Evolutionary conservation across 2,113 vertebrate species (phyloP), one percentile per base, ranked within the genome.

Genomic region (Rhinogobius similis): DNA sequence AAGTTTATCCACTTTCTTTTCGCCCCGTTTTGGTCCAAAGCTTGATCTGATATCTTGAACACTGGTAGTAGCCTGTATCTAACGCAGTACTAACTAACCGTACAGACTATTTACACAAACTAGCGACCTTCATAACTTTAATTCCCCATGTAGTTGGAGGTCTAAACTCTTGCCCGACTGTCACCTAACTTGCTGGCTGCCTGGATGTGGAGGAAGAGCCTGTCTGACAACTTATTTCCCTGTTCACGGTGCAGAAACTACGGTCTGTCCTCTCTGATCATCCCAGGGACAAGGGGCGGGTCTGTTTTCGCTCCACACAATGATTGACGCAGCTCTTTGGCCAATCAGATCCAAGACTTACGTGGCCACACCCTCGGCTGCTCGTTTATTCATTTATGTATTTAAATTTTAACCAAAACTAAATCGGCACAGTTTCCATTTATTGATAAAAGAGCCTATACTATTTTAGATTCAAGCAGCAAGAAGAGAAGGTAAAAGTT

Each of bases 221-320:
- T 50, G 79, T 84, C 90, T 78, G 76, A 82, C 82, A 87, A 86
- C 88, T 90, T 91, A 88, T 89, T 89, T 90, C 87, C 87, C 86
- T 88, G 88, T 89, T 90, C 87, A 76, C 55, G 65, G 72, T 80
- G 52, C 1, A 72, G 64, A 62, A 77, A 62, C 84, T 69, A 70
- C 68, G 70, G 75, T 85, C 78, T 78, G 76, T 85, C 77, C 81
- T 86, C 80, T 78, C 75, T 62, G 52, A 55, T 77, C 81, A 53
- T 77, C 75, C 63, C 71, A 64, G 76, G 81, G 79, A 86, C 84
- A 72, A 66, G 73, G 81, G 87, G 86, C 79, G 87, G 88, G 69
- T 32, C 29, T 86, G 84, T 86, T 87, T 29, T 84, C 71, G 73
- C 76, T 72, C 16, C 24, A 48, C 75, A 39, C 50, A 32, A 38